phyloP scores from a whole-genome alignment of 2,797 vertebrate species.

The Synaphobranchus kaupii region DNA sequence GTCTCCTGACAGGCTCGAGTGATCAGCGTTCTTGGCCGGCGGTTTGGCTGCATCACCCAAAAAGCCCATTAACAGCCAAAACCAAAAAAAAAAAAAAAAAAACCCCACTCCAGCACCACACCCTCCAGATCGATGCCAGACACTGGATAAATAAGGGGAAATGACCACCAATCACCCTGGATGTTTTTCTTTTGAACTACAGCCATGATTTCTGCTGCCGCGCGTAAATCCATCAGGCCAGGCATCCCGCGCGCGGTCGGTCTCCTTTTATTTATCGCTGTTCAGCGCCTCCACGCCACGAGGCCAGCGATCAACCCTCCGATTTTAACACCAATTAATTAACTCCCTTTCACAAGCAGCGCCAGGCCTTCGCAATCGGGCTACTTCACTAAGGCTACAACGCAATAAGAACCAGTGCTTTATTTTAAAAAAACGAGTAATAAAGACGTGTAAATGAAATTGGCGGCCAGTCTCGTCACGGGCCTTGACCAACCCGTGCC shows the following conservation, averaged over 20 bases:
- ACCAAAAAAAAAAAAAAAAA: constrained; percentile 11
- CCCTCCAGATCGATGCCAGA: constrained; percentile 43
- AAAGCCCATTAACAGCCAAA: constrained; percentile 45
- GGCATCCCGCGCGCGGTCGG: background rate
- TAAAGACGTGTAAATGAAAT: background rate
- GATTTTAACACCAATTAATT: background rate
- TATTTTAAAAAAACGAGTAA: background rate
- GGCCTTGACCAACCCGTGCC: background rate
- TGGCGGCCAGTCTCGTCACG: background rate
- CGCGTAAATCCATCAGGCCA: constrained; percentile 33
- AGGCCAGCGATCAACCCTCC: no score
- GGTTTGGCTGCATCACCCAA: constrained; percentile 39
- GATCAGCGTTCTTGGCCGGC: background rate
- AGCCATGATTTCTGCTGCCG: constrained; percentile 34
- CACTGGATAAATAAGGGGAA: constrained; percentile 37
- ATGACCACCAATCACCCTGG: constrained; percentile 38
- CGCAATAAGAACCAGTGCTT: background rate
- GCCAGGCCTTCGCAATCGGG: background rate
- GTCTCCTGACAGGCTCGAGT: background rate
- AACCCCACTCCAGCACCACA: background rate
- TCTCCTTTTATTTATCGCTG: background rate
- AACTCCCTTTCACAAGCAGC: background rate
- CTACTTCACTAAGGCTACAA: no score
- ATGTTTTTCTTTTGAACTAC: constrained; percentile 39
- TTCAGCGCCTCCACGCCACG: background rate